Base-by-base conservation (phyloP, 2,888 invertebrate genomes). In the Baronia brevicornis region DNA sequence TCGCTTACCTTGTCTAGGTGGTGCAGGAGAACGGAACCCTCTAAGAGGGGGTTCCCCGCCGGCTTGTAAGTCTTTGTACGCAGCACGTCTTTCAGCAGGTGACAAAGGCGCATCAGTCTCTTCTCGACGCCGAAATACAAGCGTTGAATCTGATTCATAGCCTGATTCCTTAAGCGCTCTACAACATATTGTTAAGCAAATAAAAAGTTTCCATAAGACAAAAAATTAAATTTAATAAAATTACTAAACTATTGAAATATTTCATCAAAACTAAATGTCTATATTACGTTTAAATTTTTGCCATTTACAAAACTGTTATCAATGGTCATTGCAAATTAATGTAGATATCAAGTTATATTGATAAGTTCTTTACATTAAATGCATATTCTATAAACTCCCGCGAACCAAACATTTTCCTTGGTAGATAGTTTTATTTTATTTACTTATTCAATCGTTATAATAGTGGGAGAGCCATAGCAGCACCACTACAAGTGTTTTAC, bases 1-100 rank as follows among this genome's bases (percentile, higher is more conserved):
- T 93, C n/a, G n/a, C n/a, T 91, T 56, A 84, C 84, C 84, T 64
- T 72, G 73, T 40, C 82, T 61, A 3, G 74, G 78, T 12, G 97
- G 97, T 7, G 94, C 95, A 8, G 91, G 91, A 59, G 97, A 97
- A 23, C 97, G 88, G 60, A 98, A 90, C 21, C 98, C 98, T 60
- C 94, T 89, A 5, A 96, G 85, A 0, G 98, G 98, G 2, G 97
- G 95, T 72, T 98, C 97, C 0, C 97, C 97, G 1, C 98, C 98
- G 36, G 92, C 91, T 64, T 97, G 97, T 34, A 98, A 89, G 43
- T 90, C 91, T 60, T 92, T 91, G 75, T 98, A 98, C 5, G 92
- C 92, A 39, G 91, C 89, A 40, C 91, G 89, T 51, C 95, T 91
- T 60, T 96, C 94, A n/a, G 90, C 88, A 1, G 94, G 95, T 46